These are phyloP conservation scores for Archips xylosteana DNA, from an alignment of 2,888 invertebrate genomes.

Conservation along the genomic window DNA sequence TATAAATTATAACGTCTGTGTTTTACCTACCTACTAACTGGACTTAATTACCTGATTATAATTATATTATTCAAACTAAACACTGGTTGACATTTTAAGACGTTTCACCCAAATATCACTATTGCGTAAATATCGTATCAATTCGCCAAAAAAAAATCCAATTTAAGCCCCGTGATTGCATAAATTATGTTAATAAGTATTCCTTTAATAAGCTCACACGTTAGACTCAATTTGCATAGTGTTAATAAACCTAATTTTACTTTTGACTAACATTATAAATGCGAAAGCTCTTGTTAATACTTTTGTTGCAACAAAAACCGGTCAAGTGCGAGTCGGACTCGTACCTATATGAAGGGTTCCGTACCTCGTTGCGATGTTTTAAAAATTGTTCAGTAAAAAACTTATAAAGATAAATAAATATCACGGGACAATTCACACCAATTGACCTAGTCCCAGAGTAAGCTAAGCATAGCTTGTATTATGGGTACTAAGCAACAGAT, in stretches of 20 bases:
- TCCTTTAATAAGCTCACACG: background rate
- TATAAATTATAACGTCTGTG: background rate
- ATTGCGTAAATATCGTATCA: conserved; percentile 3
- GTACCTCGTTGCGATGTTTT: too few species aligned
- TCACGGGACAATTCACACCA: too few species aligned
- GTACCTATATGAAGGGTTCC: too few species aligned
- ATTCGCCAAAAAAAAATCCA: background rate
- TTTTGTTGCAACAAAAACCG: too few species aligned
- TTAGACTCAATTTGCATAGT: background rate
- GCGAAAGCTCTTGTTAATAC: too few species aligned
- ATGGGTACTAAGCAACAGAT: too few species aligned
- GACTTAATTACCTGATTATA: background rate
- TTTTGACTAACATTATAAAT: background rate
- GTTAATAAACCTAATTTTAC: background rate
- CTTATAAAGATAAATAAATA: too few species aligned
- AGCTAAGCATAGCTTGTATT: too few species aligned
- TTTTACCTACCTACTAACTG: background rate
- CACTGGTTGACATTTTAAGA: conserved; percentile 3
- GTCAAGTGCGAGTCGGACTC: too few species aligned
- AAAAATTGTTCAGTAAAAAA: too few species aligned
- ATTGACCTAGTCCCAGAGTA: too few species aligned
- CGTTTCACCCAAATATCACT: background rate
- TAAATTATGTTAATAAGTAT: conserved; percentile 1
- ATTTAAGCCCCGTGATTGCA: conserved; percentile 1
- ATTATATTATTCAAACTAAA: conserved; percentile 2